Percentiles rank a stretch among this genome's conserved stretches.
Evolutionary conservation across 2,888 invertebrate species (phyloP).

Genomic region (Rotaria socialis): DNA sequence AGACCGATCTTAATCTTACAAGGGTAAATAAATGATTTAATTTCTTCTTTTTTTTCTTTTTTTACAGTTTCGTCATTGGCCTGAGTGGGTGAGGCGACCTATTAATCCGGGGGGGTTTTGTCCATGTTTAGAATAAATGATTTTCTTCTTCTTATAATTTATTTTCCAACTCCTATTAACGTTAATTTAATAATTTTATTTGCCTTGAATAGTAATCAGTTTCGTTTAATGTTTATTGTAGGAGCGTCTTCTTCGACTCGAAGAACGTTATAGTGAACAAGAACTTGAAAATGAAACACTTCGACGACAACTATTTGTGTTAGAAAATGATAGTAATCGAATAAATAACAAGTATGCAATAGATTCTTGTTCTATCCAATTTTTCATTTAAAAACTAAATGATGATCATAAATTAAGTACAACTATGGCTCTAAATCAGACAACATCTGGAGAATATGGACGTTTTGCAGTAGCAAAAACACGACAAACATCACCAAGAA

Average conservation of each 20-base stretch:
- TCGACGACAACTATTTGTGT: not conserved
- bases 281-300: conserved; percentile 17
- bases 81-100: no score
- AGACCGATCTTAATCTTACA: conserved; percentile 7
- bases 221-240: not conserved
- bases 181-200: no score
- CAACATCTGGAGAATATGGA: not conserved
- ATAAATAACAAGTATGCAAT: no score
- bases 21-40: not conserved
- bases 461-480: not conserved
- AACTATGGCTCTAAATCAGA: not conserved
- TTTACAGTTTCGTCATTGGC: no score
- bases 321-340: not conserved
- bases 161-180: no score
- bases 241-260: conserved; percentile 6
- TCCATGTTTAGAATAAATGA: no score
- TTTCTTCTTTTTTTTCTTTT: no score
- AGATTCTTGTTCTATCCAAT: not conserved
- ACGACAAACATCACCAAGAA: not conserved
- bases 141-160: no score
- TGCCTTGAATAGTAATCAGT: no score
- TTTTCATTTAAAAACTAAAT: not conserved
- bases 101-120: no score
- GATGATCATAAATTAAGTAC: not conserved
- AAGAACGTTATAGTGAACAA: not conserved